phyloP scores from a whole-genome alignment of 2,797 vertebrate genomes.

The Echiichthys vipera region DNA sequence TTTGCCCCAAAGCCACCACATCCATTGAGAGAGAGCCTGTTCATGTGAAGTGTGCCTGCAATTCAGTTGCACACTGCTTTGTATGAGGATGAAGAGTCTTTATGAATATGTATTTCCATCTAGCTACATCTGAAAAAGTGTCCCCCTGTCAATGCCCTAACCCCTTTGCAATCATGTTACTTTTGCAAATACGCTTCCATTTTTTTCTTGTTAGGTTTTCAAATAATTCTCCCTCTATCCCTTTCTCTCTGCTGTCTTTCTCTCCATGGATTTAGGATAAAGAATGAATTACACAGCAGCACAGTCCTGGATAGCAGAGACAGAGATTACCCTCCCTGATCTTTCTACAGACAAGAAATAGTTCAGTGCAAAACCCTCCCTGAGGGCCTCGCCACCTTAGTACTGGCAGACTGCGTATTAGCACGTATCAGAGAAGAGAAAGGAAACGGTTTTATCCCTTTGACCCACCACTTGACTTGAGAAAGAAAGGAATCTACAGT shows the following conservation, averaged over 20 bases:
- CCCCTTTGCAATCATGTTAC: conserved; percentile 32
- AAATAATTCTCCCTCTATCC: conserved; percentile 29
- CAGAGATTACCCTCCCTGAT: conserved; percentile 81
- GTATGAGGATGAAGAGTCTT: conserved; percentile 1
- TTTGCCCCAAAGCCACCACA: too few species aligned
- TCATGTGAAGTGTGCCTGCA: too few species aligned
- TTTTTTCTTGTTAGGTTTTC: conserved; percentile 37
- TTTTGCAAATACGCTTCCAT: conserved; percentile 22
- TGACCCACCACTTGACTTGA: conserved; percentile 75
- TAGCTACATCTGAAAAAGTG: conserved; percentile 9
- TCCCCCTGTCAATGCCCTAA: not conserved
- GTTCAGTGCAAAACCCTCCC: conserved; percentile 70
- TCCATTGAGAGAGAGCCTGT: too few species aligned
- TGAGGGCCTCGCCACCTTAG: conserved; percentile 65
- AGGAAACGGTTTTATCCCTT: conserved; percentile 62
- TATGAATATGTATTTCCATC: conserved; percentile 7
- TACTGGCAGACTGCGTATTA: conserved; percentile 74
- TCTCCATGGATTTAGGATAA: conserved; percentile 74
- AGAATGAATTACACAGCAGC: conserved; percentile 76
- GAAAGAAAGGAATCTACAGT: conserved; percentile 48
- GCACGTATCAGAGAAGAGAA: conserved; percentile 66
- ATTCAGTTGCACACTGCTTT: not conserved
- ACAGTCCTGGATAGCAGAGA: conserved; percentile 74
- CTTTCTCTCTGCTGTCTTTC: conserved; percentile 34
- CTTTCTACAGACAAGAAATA: conserved; percentile 79